These are phyloP conservation scores for Dasyornis broadbenti DNA, from an alignment of 2,113 vertebrate genomes.

Conservation along the genomic window DNA sequence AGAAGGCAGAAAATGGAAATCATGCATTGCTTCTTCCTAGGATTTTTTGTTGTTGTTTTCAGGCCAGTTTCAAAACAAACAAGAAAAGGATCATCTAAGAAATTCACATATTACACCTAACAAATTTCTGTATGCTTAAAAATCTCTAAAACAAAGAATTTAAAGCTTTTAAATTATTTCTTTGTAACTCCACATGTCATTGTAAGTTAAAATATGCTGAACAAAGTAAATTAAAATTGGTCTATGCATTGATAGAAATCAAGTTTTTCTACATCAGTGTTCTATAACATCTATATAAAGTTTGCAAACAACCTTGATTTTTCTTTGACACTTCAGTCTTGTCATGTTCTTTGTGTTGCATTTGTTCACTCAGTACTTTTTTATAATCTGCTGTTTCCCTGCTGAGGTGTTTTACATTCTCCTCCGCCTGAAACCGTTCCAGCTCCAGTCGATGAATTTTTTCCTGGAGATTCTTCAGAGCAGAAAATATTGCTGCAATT, in stretches of 20 bases:
- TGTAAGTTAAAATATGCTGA: background rate
- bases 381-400: slow-evolving; percentile 71
- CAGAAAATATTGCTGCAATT: slow-evolving; percentile 86
- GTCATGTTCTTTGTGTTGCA: slow-evolving; percentile 57
- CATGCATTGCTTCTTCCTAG: background rate
- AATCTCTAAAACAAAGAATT: background rate
- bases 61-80: background rate
- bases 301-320: slow-evolving; percentile 65
- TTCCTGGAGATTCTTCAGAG: slow-evolving; percentile 82
- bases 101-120: background rate
- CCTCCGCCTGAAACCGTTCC: slow-evolving; percentile 77
- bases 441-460: slow-evolving; percentile 81
- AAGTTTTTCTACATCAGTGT: background rate
- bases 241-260: background rate
- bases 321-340: slow-evolving; percentile 64
- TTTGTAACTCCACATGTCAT: background rate
- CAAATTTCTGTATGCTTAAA: background rate
- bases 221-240: background rate
- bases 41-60: background rate
- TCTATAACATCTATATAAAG: background rate
- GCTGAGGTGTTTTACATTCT: slow-evolving; percentile 72
- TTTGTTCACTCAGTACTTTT: slow-evolving; percentile 71
- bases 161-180: background rate
- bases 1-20: background rate
- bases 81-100: background rate